Percentiles rank a stretch among this genome's conserved stretches.
Conservation (phyloP, 2,888 invertebrate genomes). For the Altica lythri region DNA sequence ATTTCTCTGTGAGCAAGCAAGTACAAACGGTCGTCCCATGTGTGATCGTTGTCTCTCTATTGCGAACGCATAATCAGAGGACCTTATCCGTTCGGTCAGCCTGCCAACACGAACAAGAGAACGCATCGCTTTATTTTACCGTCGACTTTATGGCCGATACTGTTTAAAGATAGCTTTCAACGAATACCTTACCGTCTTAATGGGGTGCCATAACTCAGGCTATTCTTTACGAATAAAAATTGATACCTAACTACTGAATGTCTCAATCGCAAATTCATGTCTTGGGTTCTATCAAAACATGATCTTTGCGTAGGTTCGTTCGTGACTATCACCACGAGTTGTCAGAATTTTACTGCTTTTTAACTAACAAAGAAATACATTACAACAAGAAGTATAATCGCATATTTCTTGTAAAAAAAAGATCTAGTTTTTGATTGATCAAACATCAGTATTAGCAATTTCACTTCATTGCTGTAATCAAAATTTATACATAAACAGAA, state of each 20-base stretch:
- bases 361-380: too few species aligned
- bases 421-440: too few species aligned
- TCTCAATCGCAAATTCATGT: constrained; percentile 15
- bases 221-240: constrained; percentile 13
- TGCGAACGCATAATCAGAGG: constrained; percentile 1
- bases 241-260: constrained; percentile 8
- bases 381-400: too few species aligned
- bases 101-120: constrained; percentile 6
- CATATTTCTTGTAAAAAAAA: too few species aligned
- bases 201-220: constrained; percentile 16
- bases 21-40: neutral
- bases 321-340: too few species aligned
- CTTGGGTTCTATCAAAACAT: neutral
- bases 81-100: neutral
- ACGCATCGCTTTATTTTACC: constrained; percentile 15
- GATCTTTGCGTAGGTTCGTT: too few species aligned
- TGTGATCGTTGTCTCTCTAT: constrained; percentile 13
- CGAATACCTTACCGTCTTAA: constrained; percentile 17
- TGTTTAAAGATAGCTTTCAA: constrained; percentile 14
- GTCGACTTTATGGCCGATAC: constrained; percentile 19
- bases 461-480: too few species aligned
- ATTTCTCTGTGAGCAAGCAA: neutral
- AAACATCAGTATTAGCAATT: too few species aligned
- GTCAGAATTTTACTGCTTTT: too few species aligned
- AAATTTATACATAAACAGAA: too few species aligned